Evolutionary conservation across 2,888 invertebrate genomes (phyloP), one percentile per base, ranked within the genome.

Genomic region (Diploptera punctata): DNA sequence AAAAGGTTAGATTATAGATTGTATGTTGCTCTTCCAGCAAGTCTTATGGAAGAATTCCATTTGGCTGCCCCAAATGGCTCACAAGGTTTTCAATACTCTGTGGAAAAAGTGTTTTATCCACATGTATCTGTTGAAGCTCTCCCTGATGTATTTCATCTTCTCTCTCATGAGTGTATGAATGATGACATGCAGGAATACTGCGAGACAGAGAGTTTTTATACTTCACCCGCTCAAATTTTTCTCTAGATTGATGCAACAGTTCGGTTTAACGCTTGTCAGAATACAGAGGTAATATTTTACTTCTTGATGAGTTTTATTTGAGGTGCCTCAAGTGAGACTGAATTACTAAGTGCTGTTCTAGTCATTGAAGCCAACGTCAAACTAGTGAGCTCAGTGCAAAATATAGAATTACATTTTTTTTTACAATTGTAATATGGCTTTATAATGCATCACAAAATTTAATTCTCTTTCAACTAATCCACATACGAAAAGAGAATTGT

Each of bases 101-200:
- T 76, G 26, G 73, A 75, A 13, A 73, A 74, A 16, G 85, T 86
- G 0, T 92, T 91, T 82, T 93, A 90, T 84, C 94, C 93, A 0
- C 94, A 94, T 82, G 83, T 93, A 73, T 91, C 92, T 54, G 87
- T 87, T 0, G 94, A 94, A 82, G 92, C 91, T 1, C 85, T 92
- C 70, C 92, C 93, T 0, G 71, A 73, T 2, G 57, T 77, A 18
- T 85, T 86, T 47, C 26, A 43, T 24, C n/a, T 65, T n/a, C 18
- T 44, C 7, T 44, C 18, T n/a, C 26, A 65, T n/a, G 65, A 65
- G 1, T 65, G 65, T 26, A 26, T 29, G 13, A n/a, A 24, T 24
- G n/a, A 26, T 47, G 47, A 65, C 5, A 7, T 16, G 19, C 26
- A 65, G 21, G 21, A 5, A 2, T 60, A 33, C 4, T 75, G 75